Conservation (phyloP, 1,140 invertebrate species). For the Arctopsyche grandis region DNA sequence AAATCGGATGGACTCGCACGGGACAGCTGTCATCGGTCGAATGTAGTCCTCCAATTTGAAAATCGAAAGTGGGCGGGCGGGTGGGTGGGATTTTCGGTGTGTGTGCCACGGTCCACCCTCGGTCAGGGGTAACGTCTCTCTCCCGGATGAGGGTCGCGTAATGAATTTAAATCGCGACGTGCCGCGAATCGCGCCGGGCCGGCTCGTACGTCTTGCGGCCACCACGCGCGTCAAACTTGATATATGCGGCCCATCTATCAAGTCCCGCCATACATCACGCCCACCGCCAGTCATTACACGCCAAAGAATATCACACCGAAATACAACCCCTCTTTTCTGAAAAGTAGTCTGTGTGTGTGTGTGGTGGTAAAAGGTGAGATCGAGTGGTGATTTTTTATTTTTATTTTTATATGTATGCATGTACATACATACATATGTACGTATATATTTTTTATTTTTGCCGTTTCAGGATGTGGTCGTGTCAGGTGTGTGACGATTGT, state of each 20-base stretch:
- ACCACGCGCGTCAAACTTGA: conserved; percentile 24
- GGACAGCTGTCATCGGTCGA: too few species aligned
- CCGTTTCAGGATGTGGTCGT: too few species aligned
- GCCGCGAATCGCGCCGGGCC: not conserved
- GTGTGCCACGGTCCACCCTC: too few species aligned
- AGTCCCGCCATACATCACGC: conserved; percentile 4
- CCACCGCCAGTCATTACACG: not conserved
- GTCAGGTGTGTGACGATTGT: too few species aligned
- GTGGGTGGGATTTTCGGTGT: too few species aligned
- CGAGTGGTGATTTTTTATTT: too few species aligned
- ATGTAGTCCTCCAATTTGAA: too few species aligned
- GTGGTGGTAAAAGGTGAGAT: too few species aligned
- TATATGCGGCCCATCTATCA: conserved; percentile 33
- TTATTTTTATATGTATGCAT: not conserved
- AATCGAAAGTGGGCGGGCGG: too few species aligned
- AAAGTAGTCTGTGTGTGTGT: too few species aligned
- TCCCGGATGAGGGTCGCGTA: not conserved
- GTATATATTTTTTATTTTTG: not conserved
- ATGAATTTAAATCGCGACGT: conserved; percentile 7
- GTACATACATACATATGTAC: not conserved
- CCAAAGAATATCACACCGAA: conserved; percentile 7
- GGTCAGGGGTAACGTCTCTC: too few species aligned
- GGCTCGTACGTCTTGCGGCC: not conserved
- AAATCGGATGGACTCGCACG: too few species aligned
- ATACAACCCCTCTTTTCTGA: not conserved